Conservation (phyloP, 2,113 vertebrate genomes). For the Paedocypris sp. region DNA sequence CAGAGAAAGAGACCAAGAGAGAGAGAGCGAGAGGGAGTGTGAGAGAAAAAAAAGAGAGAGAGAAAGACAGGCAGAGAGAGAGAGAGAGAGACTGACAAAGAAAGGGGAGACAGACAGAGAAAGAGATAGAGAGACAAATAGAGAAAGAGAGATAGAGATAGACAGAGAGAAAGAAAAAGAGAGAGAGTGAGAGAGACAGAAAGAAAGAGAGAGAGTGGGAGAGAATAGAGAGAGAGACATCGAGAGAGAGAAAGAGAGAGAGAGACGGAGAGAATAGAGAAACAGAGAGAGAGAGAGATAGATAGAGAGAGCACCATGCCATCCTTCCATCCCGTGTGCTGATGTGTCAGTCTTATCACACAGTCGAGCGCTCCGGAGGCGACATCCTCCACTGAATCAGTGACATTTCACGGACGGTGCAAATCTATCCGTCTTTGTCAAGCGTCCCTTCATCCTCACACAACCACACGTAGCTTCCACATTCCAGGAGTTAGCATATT, state of each 20-base stretch:
- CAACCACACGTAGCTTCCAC: conserved; percentile 49
- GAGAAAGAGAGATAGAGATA: not conserved
- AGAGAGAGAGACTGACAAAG: not conserved
- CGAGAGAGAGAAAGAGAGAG: conserved; percentile 33
- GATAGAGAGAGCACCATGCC: conserved; percentile 47
- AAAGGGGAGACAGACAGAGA: not conserved
- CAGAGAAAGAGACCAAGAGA: not conserved
- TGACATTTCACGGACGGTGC: conserved; percentile 75
- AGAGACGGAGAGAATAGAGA: conserved; percentile 2
- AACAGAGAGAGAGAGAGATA: conserved; percentile 40
- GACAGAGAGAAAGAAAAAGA: conserved; percentile 27
- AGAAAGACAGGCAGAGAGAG: not conserved
- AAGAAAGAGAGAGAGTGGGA: conserved; percentile 40
- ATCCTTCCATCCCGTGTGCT: conserved; percentile 55
- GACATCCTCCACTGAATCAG: conserved; percentile 74
- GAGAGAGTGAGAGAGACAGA: conserved; percentile 12
- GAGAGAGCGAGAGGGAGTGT: not conserved
- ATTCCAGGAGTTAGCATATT: conserved; percentile 72
- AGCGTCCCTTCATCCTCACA: conserved; percentile 39
- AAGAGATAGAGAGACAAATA: not conserved
- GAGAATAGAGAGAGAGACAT: conserved; percentile 43
- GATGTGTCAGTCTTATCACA: conserved; percentile 72
- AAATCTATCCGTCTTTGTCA: conserved; percentile 76
- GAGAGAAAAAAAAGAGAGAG: not conserved
- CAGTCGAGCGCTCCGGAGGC: conserved; percentile 64